phyloP scores from a whole-genome alignment of 2,888 invertebrate genomes.

The Cheilosia pagana region DNA sequence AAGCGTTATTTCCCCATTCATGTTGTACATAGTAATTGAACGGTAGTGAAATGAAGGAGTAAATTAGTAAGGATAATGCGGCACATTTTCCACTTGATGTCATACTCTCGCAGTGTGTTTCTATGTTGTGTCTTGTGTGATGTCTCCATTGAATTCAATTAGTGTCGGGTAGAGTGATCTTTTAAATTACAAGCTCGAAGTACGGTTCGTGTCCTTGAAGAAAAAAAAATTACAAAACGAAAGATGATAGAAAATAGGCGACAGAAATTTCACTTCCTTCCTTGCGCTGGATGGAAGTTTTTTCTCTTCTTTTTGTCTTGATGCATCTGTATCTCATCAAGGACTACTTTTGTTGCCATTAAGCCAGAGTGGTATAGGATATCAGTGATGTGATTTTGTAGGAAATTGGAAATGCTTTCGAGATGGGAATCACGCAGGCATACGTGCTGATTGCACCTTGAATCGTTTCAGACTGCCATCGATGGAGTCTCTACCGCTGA shows the following conservation, averaged over 20 bases:
- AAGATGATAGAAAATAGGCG: slow-evolving; percentile 6
- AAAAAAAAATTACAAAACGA: background rate
- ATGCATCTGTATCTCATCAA: slow-evolving; percentile 37
- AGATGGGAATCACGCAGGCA: slow-evolving; percentile 34
- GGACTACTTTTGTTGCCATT: slow-evolving; percentile 39
- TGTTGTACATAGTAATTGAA: background rate
- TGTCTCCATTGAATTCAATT: slow-evolving; percentile 35
- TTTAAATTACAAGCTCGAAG: slow-evolving; percentile 33
- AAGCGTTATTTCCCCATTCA: background rate
- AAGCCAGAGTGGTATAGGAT: slow-evolving; percentile 3
- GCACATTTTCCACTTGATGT: slow-evolving; percentile 11
- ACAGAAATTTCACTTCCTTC: slow-evolving; percentile 23
- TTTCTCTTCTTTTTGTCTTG: background rate
- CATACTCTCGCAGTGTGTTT: background rate
- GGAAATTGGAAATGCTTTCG: slow-evolving; percentile 45
- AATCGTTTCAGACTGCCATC: background rate
- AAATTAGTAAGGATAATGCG: slow-evolving; percentile 27
- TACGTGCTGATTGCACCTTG: slow-evolving; percentile 36
- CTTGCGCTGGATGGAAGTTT: slow-evolving; percentile 1
- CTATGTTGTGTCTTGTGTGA: too few relatives aligned
- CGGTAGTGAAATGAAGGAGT: background rate
- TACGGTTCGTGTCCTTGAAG: slow-evolving; percentile 2
- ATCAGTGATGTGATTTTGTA: slow-evolving; percentile 46
- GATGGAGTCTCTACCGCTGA: background rate
- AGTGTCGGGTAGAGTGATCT: slow-evolving; percentile 23